Evolutionary conservation across 2,888 invertebrate genomes (phyloP).

Genomic region (Argyra leucocephala): DNA sequence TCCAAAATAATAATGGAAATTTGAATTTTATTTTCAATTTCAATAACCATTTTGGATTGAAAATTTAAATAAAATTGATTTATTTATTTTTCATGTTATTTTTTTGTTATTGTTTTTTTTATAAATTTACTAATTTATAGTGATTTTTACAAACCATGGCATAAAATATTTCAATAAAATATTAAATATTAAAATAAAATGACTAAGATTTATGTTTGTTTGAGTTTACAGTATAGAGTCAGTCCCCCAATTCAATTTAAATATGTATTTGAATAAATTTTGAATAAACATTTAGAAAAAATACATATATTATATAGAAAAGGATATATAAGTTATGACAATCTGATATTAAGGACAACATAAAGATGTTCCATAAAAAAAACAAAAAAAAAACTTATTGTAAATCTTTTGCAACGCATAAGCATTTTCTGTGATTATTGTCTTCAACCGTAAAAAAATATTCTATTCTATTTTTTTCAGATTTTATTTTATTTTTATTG

Average conservation of each 20-base stretch:
- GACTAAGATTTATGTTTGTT: neutral
- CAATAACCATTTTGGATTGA: no score
- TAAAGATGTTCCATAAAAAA: neutral
- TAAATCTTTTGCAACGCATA: neutral
- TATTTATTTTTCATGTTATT: no score
- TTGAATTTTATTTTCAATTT: no score
- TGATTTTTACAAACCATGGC: neutral
- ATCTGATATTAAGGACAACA: neutral
- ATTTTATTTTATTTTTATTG: no score
- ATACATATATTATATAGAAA: neutral
- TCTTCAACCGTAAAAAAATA: neutral
- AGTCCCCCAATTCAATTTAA: neutral
- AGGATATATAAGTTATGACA: neutral
- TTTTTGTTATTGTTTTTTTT: neutral
- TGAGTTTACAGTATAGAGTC: neutral
- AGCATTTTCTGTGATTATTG: neutral
- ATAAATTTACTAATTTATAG: conserved; percentile 3
- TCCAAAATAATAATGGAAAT: no score
- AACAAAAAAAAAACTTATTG: conserved; percentile 1
- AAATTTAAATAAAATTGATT: no score
- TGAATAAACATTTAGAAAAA: no score
- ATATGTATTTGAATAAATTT: neutral
- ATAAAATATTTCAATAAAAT: neutral
- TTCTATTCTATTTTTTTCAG: neutral
- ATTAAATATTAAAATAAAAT: neutral